Conservation (phyloP, 1,140 invertebrate genomes). For the Neodiprion virginianus region DNA sequence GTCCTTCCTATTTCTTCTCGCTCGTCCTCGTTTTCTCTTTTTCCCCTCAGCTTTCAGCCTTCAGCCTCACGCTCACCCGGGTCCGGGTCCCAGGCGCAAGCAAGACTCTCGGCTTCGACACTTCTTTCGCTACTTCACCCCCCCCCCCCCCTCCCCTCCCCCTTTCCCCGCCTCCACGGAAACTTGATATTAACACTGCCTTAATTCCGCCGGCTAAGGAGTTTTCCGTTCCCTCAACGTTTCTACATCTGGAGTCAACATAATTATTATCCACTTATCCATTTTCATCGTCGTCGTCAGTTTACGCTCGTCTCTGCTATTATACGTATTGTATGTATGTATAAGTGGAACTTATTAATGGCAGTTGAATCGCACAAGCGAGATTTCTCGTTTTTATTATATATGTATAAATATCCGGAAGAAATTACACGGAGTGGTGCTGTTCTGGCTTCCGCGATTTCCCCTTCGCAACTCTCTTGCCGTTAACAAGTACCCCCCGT, state of each 20-base stretch:
- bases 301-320: no score
- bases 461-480: no score
- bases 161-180: background rate
- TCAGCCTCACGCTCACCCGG: background rate
- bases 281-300: background rate
- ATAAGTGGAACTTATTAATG: background rate
- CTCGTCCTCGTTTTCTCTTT: background rate
- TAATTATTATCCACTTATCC: constrained; percentile 1
- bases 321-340: no score
- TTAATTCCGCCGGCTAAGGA: background rate
- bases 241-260: background rate
- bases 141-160: background rate
- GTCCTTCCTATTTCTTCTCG: background rate
- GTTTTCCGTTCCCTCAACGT: background rate
- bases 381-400: background rate
- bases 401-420: background rate
- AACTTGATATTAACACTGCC: constrained; percentile 5
- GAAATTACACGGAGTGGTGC: background rate
- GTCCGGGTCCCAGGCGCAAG: background rate
- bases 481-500: no score
- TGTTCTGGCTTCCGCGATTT: no score
- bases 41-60: background rate
- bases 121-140: background rate
- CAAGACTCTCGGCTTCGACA: background rate
- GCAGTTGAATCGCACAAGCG: background rate